Evolutionary conservation across 1,140 invertebrate genomes (phyloP).

Genomic region (Zaprionus ghesquierei): DNA sequence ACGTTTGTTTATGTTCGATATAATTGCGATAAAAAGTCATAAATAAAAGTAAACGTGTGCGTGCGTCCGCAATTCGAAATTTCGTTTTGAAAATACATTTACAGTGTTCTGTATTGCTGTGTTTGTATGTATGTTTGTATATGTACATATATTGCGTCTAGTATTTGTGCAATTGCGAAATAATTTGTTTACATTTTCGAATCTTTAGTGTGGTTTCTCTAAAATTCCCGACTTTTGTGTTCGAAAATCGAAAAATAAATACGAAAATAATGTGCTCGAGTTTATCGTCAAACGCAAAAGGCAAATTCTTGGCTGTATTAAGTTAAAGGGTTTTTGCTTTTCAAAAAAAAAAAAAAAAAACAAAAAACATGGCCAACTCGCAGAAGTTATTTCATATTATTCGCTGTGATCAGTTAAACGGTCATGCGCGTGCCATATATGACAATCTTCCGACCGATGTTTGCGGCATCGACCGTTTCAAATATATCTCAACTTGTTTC

Average conservation of each 20-base stretch:
- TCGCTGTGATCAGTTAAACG: constrained; percentile 59
- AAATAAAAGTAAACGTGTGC: constrained; percentile 52
- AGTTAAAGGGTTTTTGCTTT: neutral
- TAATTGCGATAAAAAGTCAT: constrained; percentile 62
- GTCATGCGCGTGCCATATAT: constrained; percentile 46
- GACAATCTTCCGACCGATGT: constrained; percentile 63
- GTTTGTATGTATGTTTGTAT: too few species aligned
- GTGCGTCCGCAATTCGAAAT: constrained; percentile 20
- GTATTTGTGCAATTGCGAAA: constrained; percentile 64
- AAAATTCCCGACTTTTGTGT: constrained; percentile 35
- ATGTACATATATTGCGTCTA: neutral
- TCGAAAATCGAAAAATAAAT: constrained; percentile 17
- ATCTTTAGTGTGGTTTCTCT: constrained; percentile 45
- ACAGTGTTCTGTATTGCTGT: neutral
- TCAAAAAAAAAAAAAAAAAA: constrained; percentile 27
- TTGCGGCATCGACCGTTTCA: constrained; percentile 58
- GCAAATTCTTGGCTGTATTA: neutral
- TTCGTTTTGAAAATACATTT: constrained; percentile 22
- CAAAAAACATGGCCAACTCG: constrained; percentile 48
- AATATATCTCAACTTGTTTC: constrained; percentile 48
- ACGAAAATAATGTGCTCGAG: constrained; percentile 6
- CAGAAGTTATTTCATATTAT: constrained; percentile 56
- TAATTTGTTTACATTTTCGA: constrained; percentile 70
- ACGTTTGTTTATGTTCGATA: constrained; percentile 63
- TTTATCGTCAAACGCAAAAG: constrained; percentile 22